These are phyloP conservation scores for human (Homo sapiens) DNA, from an alignment of 2,113 vertebrate genomes.

Conservation along the genomic window DNA sequence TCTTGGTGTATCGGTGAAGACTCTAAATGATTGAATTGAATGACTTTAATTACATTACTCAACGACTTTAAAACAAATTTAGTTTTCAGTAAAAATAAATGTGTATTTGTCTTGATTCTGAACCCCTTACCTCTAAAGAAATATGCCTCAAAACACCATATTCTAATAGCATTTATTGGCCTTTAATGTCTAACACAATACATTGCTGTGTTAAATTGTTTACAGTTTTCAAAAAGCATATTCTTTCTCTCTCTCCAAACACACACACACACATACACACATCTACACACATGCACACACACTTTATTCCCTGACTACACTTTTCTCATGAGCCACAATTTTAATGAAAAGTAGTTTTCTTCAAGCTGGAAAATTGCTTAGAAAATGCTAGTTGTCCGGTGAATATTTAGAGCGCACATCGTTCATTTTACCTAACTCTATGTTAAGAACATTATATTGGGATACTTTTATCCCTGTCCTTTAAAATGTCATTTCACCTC, in stretches of 20 bases:
- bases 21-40: neutral
- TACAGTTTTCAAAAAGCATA: neutral
- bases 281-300: neutral
- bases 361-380: neutral
- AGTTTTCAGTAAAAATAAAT: neutral
- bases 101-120: neutral
- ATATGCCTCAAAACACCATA: neutral
- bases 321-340: neutral
- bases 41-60: neutral
- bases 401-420: neutral
- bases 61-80: neutral
- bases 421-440: neutral
- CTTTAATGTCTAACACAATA: neutral
- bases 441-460: neutral
- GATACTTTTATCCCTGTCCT: neutral
- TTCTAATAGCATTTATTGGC: neutral
- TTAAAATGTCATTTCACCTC: constrained; percentile 29
- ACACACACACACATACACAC: neutral
- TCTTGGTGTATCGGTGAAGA: neutral
- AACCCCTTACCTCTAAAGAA: neutral
- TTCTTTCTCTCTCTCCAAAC: neutral
- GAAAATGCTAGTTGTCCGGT: constrained; percentile 22
- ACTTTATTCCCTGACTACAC: neutral
- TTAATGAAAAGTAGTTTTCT: constrained; percentile 25
- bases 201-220: neutral